A percentile compares a stretch with the other conserved stretches of the same genome.
phyloP scores from a whole-genome alignment of 2,888 invertebrate genomes.

The Sarcophaga caerulescens region DNA sequence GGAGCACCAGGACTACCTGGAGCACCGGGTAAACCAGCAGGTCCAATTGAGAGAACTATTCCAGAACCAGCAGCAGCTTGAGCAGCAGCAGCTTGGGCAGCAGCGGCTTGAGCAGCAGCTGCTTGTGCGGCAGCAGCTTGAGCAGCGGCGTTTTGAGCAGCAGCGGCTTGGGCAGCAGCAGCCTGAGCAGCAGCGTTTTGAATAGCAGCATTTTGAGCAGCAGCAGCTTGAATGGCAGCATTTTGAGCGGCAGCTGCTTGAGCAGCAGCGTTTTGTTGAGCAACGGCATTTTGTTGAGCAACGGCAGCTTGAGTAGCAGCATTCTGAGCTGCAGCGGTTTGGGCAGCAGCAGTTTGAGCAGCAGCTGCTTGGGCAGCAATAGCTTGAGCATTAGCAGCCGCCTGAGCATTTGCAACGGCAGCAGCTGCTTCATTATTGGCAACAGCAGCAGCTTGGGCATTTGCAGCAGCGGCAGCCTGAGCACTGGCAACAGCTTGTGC shows the following conservation, averaged over 20 bases:
- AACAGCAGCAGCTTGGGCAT: conserved; percentile 30
- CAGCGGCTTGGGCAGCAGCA: neutral
- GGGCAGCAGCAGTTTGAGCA: conserved; percentile 55
- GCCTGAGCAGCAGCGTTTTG: conserved; percentile 60
- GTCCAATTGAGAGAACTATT: conserved; percentile 36
- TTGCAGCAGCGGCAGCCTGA: conserved; percentile 21
- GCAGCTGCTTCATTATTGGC: conserved; percentile 50
- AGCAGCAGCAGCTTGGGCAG: conserved; percentile 41
- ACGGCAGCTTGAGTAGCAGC: conserved; percentile 70
- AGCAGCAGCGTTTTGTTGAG: conserved; percentile 30
- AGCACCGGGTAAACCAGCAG: conserved; percentile 34
- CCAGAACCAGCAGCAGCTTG: conserved; percentile 55
- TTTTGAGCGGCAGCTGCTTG: conserved; percentile 40
- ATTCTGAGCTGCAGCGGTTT: conserved; percentile 42
- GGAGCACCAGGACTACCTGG: conserved; percentile 47
- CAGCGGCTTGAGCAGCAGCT: conserved; percentile 54
- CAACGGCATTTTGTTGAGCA: neutral
- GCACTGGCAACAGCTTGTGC: conserved; percentile 58
- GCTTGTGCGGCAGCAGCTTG: conserved; percentile 7
- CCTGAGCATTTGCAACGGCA: conserved; percentile 40
- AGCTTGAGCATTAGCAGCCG: conserved; percentile 9
- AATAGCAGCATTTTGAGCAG: neutral
- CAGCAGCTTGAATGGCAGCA: conserved; percentile 48
- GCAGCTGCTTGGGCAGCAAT: conserved; percentile 4
- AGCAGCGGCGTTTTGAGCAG: conserved; percentile 25